Evolutionary conservation across 1,140 invertebrate species (phyloP).

Genomic region (Venustaconcha ellipsiformis): DNA sequence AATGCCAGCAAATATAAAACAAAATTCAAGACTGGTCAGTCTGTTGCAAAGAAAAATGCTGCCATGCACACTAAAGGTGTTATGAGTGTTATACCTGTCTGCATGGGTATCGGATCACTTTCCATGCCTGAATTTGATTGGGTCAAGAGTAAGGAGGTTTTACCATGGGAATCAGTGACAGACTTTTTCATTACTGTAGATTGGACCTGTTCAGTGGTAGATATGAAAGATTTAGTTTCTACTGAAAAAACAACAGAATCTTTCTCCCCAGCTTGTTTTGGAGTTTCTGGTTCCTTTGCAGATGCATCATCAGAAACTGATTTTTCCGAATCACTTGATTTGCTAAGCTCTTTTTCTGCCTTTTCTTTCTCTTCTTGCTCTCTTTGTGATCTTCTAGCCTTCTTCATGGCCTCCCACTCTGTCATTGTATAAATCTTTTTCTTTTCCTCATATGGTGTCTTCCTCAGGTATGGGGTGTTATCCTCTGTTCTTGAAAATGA

Average conservation of each 20-base stretch:
- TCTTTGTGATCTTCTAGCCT: constrained; percentile 8
- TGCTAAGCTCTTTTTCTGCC: background rate
- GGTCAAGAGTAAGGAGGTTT: no score
- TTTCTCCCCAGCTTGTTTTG: constrained; percentile 7
- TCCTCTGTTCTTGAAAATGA: constrained; percentile 29
- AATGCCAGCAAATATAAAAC: no score
- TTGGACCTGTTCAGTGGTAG: background rate
- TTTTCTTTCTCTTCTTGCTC: constrained; percentile 10
- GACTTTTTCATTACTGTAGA: no score
- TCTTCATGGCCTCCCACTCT: constrained; percentile 64
- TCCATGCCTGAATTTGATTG: no score
- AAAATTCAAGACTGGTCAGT: no score
- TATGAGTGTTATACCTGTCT: no score
- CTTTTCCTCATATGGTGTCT: constrained; percentile 58
- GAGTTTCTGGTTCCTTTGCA: background rate
- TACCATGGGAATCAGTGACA: no score
- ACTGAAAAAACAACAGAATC: constrained; percentile 14
- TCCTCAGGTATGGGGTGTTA: constrained; percentile 33
- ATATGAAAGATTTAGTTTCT: background rate
- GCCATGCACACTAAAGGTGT: no score
- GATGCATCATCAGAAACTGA: background rate
- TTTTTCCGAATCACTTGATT: background rate
- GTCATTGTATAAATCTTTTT: constrained; percentile 65
- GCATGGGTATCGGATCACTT: no score
- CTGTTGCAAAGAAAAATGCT: no score